Percentiles rank a stretch among this genome's conserved stretches.
Conservation (phyloP, 2,888 invertebrate genomes). For the Drosophila mercatorum region DNA sequence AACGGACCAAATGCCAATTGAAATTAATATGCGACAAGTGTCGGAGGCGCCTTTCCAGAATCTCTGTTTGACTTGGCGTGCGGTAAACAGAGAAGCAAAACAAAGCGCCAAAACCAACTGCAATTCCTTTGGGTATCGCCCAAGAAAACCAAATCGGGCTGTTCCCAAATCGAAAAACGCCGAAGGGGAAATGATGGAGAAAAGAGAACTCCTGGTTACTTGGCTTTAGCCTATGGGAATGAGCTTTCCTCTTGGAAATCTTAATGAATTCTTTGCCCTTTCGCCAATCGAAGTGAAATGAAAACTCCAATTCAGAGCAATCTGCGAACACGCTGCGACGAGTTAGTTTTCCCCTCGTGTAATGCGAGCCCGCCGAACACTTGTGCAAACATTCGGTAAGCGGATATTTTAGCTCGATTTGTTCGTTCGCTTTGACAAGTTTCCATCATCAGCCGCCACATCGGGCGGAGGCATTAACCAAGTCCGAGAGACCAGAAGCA, state of each 20-base stretch:
- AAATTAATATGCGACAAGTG: conserved; percentile 81
- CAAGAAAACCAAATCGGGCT: neutral
- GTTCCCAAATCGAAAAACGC: conserved; percentile 24
- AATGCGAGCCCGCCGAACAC: conserved; percentile 69
- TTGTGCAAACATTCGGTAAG: conserved; percentile 79
- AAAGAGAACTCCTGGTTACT: neutral
- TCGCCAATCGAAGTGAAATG: no score
- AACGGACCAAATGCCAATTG: conserved; percentile 58
- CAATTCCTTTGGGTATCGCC: conserved; percentile 62
- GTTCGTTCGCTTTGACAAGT: conserved; percentile 74
- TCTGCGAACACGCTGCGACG: conserved; percentile 17
- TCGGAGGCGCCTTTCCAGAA: conserved; percentile 37
- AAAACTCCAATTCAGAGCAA: neutral
- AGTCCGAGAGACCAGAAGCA: conserved; percentile 25
- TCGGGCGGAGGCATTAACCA: conserved; percentile 16
- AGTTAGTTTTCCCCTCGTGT: conserved; percentile 21
- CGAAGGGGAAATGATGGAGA: neutral
- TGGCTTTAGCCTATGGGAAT: neutral
- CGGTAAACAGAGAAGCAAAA: conserved; percentile 30
- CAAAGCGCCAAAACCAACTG: conserved; percentile 27
- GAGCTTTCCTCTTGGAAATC: no score
- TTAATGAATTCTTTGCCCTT: no score
- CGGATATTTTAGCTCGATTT: conserved; percentile 81
- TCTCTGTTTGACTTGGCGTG: conserved; percentile 63
- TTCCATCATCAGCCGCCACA: conserved; percentile 68